Evolutionary conservation across 2,113 vertebrate genomes (phyloP), one percentile per base, ranked within the genome.

Genomic region (Ahaetulla prasina): DNA sequence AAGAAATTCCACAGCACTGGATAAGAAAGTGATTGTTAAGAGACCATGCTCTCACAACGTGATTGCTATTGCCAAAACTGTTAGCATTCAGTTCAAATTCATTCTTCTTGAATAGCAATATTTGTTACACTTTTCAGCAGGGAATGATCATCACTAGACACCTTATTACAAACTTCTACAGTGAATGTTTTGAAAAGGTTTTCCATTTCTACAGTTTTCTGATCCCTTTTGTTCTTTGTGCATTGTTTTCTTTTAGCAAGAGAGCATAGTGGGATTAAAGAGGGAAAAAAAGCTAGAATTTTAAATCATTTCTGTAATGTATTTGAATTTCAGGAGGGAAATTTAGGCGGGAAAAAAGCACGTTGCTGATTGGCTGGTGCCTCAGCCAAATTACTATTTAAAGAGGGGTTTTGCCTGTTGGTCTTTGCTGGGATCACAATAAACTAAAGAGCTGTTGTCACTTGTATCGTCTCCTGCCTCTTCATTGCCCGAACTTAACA

Each of bases 221-320:
- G 94, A 94, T 90, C 92, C 95, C 92, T 88, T 94, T 96, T 95
- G 93, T 91, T 96, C 94, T 90, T 95, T 95, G 94, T 93, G 94
- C 86, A 95, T 96, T 94, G 96, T 96, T 96, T 96, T 96, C 95
- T 95, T 96, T 96, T 96, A 96, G 95, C 95, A 95, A 35, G 93
- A 96, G 93, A 94, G 94, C 95, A 95, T 94, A 68, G 94, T 86
- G 12, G 94, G 91, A 96, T 94, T 96, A 93, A 97, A 96, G 95
- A 92, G 95, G 94, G 95, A 96, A 96, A 94, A 95, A 80, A 96
- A 92, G 85, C 94, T 92, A 95, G 96, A 95, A 93, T 96, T 93
- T 96, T 96, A 96, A 96, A 39, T 20, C 68, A 80, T 39, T 80
- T n/a, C n/a, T n/a, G n/a, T n/a, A n/a, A n/a, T n/a, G n/a, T n/a